phyloP scores from a whole-genome alignment of 1,140 invertebrate genomes.

The Drosophila bocqueti region DNA sequence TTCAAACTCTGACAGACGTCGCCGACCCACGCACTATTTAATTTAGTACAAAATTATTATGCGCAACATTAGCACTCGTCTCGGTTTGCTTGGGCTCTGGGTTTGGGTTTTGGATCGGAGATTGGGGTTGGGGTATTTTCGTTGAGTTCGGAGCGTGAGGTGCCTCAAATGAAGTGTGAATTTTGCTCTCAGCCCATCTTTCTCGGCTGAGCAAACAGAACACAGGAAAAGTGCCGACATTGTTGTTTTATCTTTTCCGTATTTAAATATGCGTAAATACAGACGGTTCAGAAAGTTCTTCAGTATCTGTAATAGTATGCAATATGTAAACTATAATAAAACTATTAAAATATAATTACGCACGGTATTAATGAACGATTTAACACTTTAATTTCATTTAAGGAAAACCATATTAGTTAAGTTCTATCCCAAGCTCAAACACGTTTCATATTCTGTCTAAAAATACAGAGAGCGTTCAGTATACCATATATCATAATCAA shows the following conservation, averaged over 20 bases:
- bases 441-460: background rate
- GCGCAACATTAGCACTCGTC: constrained; percentile 77
- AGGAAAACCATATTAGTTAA: background rate
- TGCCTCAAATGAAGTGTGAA: constrained; percentile 81
- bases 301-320: background rate
- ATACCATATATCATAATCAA: constrained; percentile 48
- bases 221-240: constrained; percentile 45
- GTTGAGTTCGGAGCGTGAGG: constrained; percentile 53
- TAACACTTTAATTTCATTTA: too few relatives aligned
- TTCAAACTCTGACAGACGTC: constrained; percentile 33
- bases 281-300: background rate
- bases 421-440: background rate
- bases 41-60: constrained; percentile 84
- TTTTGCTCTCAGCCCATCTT: constrained; percentile 69
- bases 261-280: constrained; percentile 21
- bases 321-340: background rate
- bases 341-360: background rate
- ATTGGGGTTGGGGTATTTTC: constrained; percentile 1
- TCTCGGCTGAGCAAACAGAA: constrained; percentile 40
- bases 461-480: constrained; percentile 24
- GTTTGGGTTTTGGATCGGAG: constrained; percentile 6
- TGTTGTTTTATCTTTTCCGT: constrained; percentile 20
- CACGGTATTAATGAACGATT: too few relatives aligned
- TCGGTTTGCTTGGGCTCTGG: constrained; percentile 21
- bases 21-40: constrained; percentile 80